Percentiles rank a stretch among this genome's conserved stretches.
Evolutionary conservation across 2,797 vertebrate species (phyloP).

Genomic region (Liparis tanakae): DNA sequence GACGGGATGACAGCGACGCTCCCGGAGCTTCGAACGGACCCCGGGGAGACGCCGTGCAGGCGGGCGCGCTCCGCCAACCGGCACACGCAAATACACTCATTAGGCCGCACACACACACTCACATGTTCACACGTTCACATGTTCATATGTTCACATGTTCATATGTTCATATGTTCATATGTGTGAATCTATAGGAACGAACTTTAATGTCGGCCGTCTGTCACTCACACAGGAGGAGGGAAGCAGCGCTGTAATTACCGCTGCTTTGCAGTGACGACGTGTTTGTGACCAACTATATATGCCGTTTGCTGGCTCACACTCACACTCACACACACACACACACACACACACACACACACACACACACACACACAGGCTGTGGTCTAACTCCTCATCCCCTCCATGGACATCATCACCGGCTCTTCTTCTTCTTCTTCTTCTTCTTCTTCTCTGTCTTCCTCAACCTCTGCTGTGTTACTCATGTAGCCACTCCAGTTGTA

Average conservation of each 20-base stretch:
- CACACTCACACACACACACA: slow-evolving; percentile 5
- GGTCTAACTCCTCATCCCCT: slow-evolving; percentile 19
- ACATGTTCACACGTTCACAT: not conserved
- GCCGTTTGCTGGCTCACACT: slow-evolving; percentile 40
- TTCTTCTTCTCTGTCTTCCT: slow-evolving; percentile 4
- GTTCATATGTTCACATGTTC: too few species aligned
- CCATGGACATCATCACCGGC: slow-evolving; percentile 10
- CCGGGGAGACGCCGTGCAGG: slow-evolving; percentile 20
- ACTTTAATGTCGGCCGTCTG: slow-evolving; percentile 12
- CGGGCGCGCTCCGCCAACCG: slow-evolving; percentile 1
- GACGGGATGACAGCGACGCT: not conserved
- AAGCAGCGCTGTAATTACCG: slow-evolving; percentile 49
- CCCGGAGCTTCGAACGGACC: slow-evolving; percentile 42
- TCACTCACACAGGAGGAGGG: slow-evolving; percentile 21
- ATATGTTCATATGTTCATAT: not conserved
- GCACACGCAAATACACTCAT: slow-evolving; percentile 2
- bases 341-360: slow-evolving; percentile 13
- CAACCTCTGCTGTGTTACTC: slow-evolving; percentile 11
- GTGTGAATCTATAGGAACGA: not conserved
- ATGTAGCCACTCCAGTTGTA: slow-evolving; percentile 39
- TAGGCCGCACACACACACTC: not conserved
- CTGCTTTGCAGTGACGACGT: slow-evolving; percentile 50
- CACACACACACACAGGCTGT: not conserved
- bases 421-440: slow-evolving; percentile 20
- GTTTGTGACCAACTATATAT: slow-evolving; percentile 40